phyloP scores from a whole-genome alignment of 2,797 vertebrate genomes.

The Capromys pilorides region DNA sequence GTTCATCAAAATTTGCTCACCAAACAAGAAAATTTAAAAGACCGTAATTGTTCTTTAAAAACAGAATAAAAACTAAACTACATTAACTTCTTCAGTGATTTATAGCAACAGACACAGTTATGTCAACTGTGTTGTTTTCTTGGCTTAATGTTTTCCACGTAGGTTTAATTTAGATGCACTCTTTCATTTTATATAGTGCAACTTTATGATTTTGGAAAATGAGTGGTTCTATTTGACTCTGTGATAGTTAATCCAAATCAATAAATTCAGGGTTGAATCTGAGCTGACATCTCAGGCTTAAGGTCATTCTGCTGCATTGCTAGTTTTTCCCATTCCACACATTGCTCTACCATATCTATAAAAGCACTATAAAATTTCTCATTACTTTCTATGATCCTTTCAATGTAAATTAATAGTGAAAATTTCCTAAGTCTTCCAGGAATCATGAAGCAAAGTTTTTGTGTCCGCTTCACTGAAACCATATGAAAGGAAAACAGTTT shows the following conservation, averaged over 20 bases:
- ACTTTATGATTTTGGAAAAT: slow-evolving; percentile 85
- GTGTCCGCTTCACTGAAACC: neutral
- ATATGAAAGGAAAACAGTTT: neutral
- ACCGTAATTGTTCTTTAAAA: slow-evolving; percentile 86
- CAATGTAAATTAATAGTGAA: neutral
- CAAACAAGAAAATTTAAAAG: slow-evolving; percentile 90
- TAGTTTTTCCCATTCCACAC: neutral
- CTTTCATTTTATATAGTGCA: slow-evolving; percentile 85
- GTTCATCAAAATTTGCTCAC: slow-evolving; percentile 90
- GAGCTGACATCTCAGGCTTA: slow-evolving; percentile 86
- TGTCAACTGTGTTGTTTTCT: slow-evolving; percentile 85
- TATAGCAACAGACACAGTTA: slow-evolving; percentile 86
- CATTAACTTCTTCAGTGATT: slow-evolving; percentile 86
- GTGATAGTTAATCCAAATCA: slow-evolving; percentile 83
- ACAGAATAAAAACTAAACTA: slow-evolving; percentile 73
- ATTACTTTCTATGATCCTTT: neutral
- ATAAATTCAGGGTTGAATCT: slow-evolving; percentile 86
- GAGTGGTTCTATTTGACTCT: slow-evolving; percentile 84
- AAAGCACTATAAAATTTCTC: neutral
- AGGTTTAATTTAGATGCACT: slow-evolving; percentile 85
- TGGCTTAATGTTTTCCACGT: slow-evolving; percentile 88
- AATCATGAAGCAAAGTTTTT: neutral
- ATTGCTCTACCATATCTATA: too few species aligned
- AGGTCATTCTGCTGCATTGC: slow-evolving; percentile 72
- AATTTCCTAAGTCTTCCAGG: neutral